Evolutionary conservation across 2,113 vertebrate genomes (phyloP).

Genomic region (Illadopsis cleaveri): DNA sequence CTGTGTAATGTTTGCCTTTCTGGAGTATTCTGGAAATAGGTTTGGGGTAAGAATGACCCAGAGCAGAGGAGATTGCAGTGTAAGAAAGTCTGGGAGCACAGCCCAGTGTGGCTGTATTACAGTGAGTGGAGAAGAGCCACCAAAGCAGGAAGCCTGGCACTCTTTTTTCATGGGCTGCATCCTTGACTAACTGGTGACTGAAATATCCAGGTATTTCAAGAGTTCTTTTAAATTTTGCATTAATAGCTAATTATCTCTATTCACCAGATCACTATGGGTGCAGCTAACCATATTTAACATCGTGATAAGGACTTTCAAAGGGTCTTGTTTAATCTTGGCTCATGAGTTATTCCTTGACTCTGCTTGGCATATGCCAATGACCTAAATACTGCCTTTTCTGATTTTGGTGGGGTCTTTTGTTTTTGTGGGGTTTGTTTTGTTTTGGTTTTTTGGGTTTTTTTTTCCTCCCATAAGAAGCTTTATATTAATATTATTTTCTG

Average conservation of each 20-base stretch:
- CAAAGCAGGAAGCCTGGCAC: not conserved
- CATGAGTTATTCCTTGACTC: not conserved
- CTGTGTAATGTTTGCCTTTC: not conserved
- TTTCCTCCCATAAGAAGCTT: not conserved
- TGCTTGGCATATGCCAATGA: not conserved
- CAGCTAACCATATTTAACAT: not conserved
- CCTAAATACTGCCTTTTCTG: not conserved
- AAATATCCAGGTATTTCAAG: not conserved
- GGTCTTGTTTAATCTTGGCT: not conserved
- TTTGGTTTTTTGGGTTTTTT: too few species aligned
- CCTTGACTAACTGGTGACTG: not conserved
- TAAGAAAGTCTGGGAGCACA: accelerated
- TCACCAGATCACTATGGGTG: not conserved
- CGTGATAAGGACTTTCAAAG: not conserved
- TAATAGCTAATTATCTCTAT: not conserved
- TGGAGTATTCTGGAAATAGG: not conserved
- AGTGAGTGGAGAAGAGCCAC: not conserved
- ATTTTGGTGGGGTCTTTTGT: not conserved
- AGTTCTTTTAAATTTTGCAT: not conserved
- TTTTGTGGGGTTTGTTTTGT: too few species aligned
- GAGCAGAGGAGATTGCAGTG: not conserved
- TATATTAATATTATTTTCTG: not conserved
- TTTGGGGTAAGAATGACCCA: not conserved
- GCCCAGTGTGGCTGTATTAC: not conserved
- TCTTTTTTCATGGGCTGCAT: not conserved